A percentile compares a stretch with the other conserved stretches of the same genome.
Evolutionary conservation across 2,888 invertebrate genomes (phyloP).

Genomic region (Nemapogon koenigi): DNA sequence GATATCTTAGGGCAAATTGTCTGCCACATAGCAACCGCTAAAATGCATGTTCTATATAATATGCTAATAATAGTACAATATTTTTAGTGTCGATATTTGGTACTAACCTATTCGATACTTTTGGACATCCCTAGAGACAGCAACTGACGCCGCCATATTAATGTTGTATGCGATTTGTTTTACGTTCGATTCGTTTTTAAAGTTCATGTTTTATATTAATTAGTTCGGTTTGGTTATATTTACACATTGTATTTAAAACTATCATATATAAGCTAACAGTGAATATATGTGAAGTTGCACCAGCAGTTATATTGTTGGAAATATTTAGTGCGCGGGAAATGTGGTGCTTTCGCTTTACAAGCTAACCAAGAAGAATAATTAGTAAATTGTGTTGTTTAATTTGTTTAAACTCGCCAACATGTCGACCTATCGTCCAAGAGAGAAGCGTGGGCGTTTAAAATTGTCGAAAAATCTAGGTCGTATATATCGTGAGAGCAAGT

Average conservation of each 20-base stretch:
- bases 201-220: no score
- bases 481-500: slow-evolving; percentile 47
- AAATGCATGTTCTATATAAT: no score
- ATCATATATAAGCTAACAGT: no score
- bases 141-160: slow-evolving; percentile 15
- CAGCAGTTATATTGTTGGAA: slow-evolving; percentile 9
- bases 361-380: slow-evolving; percentile 7
- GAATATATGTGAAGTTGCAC: background rate
- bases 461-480: slow-evolving; percentile 36
- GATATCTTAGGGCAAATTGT: no score
- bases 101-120: no score
- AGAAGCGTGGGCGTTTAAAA: slow-evolving; percentile 1
- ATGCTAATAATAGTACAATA: no score
- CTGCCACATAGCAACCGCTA: no score
- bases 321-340: slow-evolving; percentile 58
- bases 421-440: background rate
- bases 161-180: slow-evolving; percentile 13
- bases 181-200: no score
- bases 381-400: slow-evolving; percentile 1
- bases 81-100: no score
- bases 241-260: no score
- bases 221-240: no score
- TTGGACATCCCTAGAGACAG: no score
- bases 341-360: slow-evolving; percentile 25
- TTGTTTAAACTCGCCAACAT: background rate